A percentile compares a stretch with the other conserved stretches of the same genome.
phyloP scores from a whole-genome alignment of 2,888 invertebrate genomes.

The Caenorhabditis imperialis region DNA sequence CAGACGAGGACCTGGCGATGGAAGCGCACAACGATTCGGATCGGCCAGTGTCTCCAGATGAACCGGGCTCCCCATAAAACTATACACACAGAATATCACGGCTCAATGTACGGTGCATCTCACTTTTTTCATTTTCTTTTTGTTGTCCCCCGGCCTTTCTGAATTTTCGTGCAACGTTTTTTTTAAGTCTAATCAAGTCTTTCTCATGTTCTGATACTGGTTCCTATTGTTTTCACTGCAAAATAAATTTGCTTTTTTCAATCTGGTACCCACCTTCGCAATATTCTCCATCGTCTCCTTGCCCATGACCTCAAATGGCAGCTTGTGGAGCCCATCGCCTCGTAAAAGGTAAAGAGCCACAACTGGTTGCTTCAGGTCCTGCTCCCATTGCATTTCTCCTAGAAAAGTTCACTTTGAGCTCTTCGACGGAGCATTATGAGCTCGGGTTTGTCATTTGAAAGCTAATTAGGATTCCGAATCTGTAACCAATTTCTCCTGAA shows the following conservation, averaged over 20 bases:
- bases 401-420: constrained; percentile 9
- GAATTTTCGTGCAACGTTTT: constrained; percentile 14
- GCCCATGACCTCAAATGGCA: constrained; percentile 78
- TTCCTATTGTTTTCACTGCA: constrained; percentile 8
- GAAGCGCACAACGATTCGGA: constrained; percentile 47
- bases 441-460: no score
- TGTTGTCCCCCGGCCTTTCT: constrained; percentile 7
- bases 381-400: constrained; percentile 88
- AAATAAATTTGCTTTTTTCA: not conserved
- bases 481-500: no score
- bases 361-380: constrained; percentile 86
- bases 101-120: constrained; percentile 38
- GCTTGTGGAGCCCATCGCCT: constrained; percentile 78
- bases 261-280: constrained; percentile 63
- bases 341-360: constrained; percentile 86
- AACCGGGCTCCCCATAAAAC: constrained; percentile 3
- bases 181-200: constrained; percentile 25
- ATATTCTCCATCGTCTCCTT: constrained; percentile 76
- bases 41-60: constrained; percentile 30
- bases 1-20: constrained; percentile 36
- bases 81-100: not conserved
- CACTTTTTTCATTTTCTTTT: constrained; percentile 10
- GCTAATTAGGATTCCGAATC: no score
- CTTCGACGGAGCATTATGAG: no score
- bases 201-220: constrained; percentile 43